phyloP scores from a whole-genome alignment of 2,797 vertebrate species.

The Coendou prehensilis region DNA sequence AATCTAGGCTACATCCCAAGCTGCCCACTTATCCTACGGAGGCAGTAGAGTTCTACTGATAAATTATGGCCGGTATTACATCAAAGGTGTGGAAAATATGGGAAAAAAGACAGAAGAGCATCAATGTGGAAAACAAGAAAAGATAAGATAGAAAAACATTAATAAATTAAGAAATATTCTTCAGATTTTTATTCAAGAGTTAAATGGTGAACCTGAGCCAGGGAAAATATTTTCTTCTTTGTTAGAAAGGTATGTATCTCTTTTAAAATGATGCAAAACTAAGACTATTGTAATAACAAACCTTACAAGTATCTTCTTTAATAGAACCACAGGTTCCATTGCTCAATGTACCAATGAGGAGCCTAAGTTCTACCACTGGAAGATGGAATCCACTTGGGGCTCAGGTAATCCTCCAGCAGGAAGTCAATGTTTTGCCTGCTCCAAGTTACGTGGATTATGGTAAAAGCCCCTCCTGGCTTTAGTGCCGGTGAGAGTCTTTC shows the following conservation, averaged over 20 bases:
- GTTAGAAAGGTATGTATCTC: background rate
- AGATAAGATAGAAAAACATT: background rate
- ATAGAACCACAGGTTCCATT: background rate
- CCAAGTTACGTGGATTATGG: background rate
- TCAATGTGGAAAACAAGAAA: constrained; percentile 16
- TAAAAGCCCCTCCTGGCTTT: background rate
- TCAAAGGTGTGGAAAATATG: background rate
- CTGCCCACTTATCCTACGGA: background rate
- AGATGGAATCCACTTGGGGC: background rate
- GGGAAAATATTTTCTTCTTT: background rate
- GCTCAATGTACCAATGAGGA: background rate
- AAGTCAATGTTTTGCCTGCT: background rate
- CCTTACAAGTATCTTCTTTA: background rate
- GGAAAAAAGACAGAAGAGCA: background rate
- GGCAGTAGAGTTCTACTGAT: constrained; percentile 2
- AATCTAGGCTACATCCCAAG: background rate
- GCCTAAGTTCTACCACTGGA: background rate
- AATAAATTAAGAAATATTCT: constrained; percentile 32
- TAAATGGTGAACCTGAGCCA: constrained; percentile 9
- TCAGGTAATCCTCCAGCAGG: background rate
- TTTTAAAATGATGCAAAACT: constrained; percentile 4
- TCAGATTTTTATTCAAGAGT: constrained; percentile 47
- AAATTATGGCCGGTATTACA: background rate
- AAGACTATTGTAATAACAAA: background rate
- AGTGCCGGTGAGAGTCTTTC: background rate